Conservation (phyloP, 1,140 invertebrate genomes). For the Leucophenga varia region DNA sequence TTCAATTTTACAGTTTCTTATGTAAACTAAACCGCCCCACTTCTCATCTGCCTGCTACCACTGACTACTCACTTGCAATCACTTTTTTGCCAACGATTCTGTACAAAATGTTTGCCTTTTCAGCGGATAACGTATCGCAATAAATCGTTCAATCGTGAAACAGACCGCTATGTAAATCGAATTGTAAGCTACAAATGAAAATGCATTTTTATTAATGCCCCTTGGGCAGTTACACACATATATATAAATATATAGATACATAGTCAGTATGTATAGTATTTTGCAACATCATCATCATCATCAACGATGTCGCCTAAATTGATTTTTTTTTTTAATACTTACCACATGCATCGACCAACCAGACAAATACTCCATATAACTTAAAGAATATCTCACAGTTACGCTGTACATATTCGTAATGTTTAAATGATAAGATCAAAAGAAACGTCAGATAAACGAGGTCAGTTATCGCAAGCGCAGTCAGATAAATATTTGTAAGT, state of each 20-base stretch:
- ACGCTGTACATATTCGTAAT: slow-evolving; percentile 61
- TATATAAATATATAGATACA: too few relatives aligned
- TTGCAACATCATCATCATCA: too few relatives aligned
- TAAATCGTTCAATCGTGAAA: slow-evolving; percentile 77
- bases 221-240: too few relatives aligned
- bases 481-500: slow-evolving; percentile 77
- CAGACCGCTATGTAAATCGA: slow-evolving; percentile 77
- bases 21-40: too few relatives aligned
- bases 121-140: slow-evolving; percentile 76
- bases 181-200: slow-evolving; percentile 71
- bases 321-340: slow-evolving; percentile 17
- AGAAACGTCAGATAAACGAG: slow-evolving; percentile 69
- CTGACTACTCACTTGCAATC: slow-evolving; percentile 57
- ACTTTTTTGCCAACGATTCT: slow-evolving; percentile 63
- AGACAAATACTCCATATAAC: slow-evolving; percentile 39
- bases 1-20: too few relatives aligned
- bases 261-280: too few relatives aligned
- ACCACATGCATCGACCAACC: slow-evolving; percentile 48
- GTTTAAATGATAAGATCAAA: slow-evolving; percentile 66
- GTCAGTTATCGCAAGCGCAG: slow-evolving; percentile 72
- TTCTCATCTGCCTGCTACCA: too few relatives aligned
- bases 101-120: slow-evolving; percentile 72
- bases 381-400: slow-evolving; percentile 38
- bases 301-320: too few relatives aligned
- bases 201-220: slow-evolving; percentile 22